Percentiles rank a stretch among this genome's conserved stretches.
These are phyloP conservation scores for Probosciger aterrimus DNA, from an alignment of 2,113 vertebrate species.

Conservation along the genomic window DNA sequence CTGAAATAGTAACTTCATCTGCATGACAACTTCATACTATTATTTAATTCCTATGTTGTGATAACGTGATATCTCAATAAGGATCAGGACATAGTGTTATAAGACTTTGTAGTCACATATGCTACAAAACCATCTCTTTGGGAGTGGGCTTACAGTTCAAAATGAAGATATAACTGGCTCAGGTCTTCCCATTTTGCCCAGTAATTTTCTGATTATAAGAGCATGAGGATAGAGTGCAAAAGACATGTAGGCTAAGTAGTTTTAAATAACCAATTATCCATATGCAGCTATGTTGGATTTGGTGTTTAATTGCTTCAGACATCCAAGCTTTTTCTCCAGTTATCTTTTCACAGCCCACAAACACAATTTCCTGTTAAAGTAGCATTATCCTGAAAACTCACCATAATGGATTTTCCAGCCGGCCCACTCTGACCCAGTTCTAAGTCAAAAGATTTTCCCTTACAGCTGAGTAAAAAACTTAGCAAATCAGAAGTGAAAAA, in stretches of 20 bases:
- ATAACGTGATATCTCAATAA: not conserved
- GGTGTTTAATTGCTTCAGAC: slow-evolving; percentile 21
- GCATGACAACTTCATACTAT: not conserved
- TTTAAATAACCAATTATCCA: slow-evolving; percentile 1
- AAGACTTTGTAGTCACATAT: not conserved
- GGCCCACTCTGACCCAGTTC: not conserved
- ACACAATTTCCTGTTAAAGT: not conserved
- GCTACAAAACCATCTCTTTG: not conserved
- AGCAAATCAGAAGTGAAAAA: not conserved
- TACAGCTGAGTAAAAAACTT: not conserved
- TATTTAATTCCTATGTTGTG: not conserved
- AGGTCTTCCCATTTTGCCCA: not conserved
- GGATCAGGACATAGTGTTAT: not conserved
- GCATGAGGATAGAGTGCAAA: not conserved
- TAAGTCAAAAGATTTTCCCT: not conserved
- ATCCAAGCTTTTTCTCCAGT: not conserved
- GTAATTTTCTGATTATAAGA: not conserved
- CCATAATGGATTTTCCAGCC: slow-evolving; percentile 1
- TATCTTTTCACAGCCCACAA: slow-evolving; percentile 12
- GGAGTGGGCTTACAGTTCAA: not conserved
- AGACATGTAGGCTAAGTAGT: not conserved
- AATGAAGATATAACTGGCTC: not conserved
- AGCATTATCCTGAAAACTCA: not conserved
- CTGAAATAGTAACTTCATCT: not conserved
- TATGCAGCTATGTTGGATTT: not conserved